Evolutionary conservation across 2,888 invertebrate genomes (phyloP).

Genomic region (Cryptocephalus moraei): DNA sequence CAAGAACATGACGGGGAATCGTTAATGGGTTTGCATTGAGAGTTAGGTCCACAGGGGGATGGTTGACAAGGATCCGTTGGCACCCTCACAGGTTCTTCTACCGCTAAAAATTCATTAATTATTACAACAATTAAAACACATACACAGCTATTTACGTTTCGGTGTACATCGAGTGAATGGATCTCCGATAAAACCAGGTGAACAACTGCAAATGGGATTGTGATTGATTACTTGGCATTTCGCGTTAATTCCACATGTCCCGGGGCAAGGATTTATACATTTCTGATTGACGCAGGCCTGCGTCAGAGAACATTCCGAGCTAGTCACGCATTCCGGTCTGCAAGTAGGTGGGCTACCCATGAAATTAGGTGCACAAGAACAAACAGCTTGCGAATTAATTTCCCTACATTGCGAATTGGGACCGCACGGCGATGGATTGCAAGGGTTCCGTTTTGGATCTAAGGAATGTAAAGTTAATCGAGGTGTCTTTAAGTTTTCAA

Average conservation of each 20-base stretch:
- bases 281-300: constrained; percentile 63
- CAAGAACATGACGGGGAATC: constrained; percentile 61
- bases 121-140: constrained; percentile 3
- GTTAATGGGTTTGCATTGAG: constrained; percentile 50
- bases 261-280: constrained; percentile 64
- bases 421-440: constrained; percentile 63
- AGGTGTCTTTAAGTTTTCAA: neutral
- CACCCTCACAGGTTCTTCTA: constrained; percentile 24
- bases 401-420: constrained; percentile 62
- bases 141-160: constrained; percentile 5
- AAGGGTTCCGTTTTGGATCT: constrained; percentile 39
- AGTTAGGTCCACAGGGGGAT: constrained; percentile 58
- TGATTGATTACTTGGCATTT: constrained; percentile 67
- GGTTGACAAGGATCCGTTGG: constrained; percentile 53
- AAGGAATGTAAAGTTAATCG: constrained; percentile 14
- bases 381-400: constrained; percentile 44
- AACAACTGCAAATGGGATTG: constrained; percentile 59
- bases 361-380: constrained; percentile 56
- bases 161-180: constrained; percentile 51
- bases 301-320: constrained; percentile 56
- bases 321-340: constrained; percentile 61
- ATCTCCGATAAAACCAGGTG: constrained; percentile 57
- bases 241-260: constrained; percentile 60
- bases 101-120: constrained; percentile 15
- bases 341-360: constrained; percentile 58